These are phyloP conservation scores for Cladopsammia gracilis DNA, from an alignment of 64 coral and sea anemone genomes.

Conservation along the genomic window DNA sequence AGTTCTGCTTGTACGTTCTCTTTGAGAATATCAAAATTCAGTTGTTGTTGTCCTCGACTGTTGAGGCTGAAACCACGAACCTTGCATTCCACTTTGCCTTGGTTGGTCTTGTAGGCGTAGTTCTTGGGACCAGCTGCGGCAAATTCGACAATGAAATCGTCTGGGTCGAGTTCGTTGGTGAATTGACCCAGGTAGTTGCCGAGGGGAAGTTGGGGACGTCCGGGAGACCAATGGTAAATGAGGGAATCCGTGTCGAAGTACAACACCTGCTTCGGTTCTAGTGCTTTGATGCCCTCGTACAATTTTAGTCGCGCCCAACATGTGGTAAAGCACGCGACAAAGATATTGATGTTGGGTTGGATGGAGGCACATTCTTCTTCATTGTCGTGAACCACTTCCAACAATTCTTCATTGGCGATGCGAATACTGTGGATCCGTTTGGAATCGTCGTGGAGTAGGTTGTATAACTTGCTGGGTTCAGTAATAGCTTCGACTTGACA, in stretches of 20 bases:
- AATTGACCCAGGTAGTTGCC: constrained; percentile 24
- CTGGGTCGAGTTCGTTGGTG: constrained; percentile 12
- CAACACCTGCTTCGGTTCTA: neutral
- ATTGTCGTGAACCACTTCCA: neutral
- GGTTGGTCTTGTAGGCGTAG: neutral
- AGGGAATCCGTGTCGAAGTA: neutral
- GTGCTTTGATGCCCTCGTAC: neutral
- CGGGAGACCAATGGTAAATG: neutral
- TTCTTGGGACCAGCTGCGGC: constrained; percentile 1
- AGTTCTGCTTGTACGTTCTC: neutral
- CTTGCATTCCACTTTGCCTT: neutral
- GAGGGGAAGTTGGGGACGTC: neutral
- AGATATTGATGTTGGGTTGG: constrained; percentile 8
- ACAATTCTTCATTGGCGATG: neutral
- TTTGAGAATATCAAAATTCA: constrained; percentile 8
- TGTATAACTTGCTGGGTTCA: neutral
- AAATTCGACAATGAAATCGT: constrained; percentile 4
- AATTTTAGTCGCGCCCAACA: constrained; percentile 43
- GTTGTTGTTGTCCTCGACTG: neutral
- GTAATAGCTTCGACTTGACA: neutral
- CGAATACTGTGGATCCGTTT: neutral
- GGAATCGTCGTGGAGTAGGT: constrained; percentile 22
- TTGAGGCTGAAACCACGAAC: neutral
- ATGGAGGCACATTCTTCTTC: neutral
- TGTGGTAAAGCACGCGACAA: constrained; percentile 55